Evolutionary conservation across 2,797 vertebrate genomes (phyloP).

Genomic region (Basileuterus tristriatus): DNA sequence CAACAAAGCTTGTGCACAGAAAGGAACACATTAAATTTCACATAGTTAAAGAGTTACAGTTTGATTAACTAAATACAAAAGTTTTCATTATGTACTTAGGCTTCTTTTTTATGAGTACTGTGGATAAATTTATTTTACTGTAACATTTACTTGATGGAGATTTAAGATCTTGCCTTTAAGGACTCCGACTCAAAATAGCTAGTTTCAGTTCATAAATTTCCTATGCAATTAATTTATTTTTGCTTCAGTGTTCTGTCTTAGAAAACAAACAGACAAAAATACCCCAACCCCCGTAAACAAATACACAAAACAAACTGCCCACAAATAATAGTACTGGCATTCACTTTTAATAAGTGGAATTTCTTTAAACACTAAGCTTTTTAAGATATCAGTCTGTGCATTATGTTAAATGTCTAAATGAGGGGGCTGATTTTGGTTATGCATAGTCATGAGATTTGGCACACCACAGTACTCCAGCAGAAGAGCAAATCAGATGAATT

Average conservation of each 20-base stretch:
- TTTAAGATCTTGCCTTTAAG: neutral
- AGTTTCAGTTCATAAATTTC: neutral
- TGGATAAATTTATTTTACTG: neutral
- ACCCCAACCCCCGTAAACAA: neutral
- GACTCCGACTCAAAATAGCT: neutral
- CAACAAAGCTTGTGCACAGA: neutral
- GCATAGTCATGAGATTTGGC: neutral
- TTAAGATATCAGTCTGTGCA: neutral
- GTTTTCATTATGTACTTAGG: neutral
- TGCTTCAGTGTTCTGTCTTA: neutral
- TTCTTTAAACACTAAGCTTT: neutral
- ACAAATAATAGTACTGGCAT: neutral
- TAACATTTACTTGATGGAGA: neutral
- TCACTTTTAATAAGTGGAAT: neutral
- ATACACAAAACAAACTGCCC: fast-evolving
- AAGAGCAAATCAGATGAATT: neutral
- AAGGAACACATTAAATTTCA: neutral
- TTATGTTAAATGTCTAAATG: neutral
- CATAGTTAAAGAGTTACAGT: neutral
- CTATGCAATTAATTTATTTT: neutral
- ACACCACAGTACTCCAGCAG: neutral
- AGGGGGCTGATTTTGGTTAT: neutral
- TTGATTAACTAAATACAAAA: neutral
- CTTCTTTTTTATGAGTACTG: neutral
- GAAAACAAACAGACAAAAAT: neutral